Conservation (phyloP, 2,888 invertebrate genomes). For the Lepidocyrtinus sp. region DNA sequence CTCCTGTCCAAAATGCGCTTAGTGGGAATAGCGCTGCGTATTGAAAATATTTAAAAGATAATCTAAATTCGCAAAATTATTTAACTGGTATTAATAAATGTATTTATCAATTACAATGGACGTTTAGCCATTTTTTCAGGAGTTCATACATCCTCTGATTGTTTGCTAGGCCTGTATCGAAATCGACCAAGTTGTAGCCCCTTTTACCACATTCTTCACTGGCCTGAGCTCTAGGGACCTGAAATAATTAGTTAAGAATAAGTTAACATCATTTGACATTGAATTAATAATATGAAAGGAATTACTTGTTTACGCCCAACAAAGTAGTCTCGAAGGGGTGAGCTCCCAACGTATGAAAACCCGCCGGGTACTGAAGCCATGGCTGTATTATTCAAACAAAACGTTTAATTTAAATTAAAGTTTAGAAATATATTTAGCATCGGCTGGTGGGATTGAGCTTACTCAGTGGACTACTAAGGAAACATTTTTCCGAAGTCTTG, state of each 20-base stretch:
- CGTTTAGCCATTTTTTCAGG: slow-evolving; percentile 18
- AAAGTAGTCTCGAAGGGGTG: slow-evolving; percentile 23
- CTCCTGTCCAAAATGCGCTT: slow-evolving; percentile 41
- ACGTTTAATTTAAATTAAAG: too few relatives aligned
- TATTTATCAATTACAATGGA: background rate
- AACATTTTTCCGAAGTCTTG: background rate
- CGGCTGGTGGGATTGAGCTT: too few relatives aligned
- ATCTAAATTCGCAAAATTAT: background rate
- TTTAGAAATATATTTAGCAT: too few relatives aligned
- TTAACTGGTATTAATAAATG: too few relatives aligned
- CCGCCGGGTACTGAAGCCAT: background rate
- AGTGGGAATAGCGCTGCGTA: slow-evolving; percentile 11
- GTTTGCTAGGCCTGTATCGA: slow-evolving; percentile 24
- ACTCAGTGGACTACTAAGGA: slow-evolving; percentile 27
- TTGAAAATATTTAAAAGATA: background rate
- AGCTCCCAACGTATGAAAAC: slow-evolving; percentile 26
- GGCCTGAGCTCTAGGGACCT: slow-evolving; percentile 9
- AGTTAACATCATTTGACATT: background rate
- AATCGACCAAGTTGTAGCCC: slow-evolving; percentile 29
- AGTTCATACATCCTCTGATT: slow-evolving; percentile 35
- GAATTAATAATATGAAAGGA: background rate
- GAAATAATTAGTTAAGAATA: background rate
- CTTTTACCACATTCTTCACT: background rate
- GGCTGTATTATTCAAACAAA: too few relatives aligned
- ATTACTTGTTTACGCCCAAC: slow-evolving; percentile 23